Base-by-base conservation (phyloP, 92 coral and sea anemone species). In the Heteractis magnifica region DNA sequence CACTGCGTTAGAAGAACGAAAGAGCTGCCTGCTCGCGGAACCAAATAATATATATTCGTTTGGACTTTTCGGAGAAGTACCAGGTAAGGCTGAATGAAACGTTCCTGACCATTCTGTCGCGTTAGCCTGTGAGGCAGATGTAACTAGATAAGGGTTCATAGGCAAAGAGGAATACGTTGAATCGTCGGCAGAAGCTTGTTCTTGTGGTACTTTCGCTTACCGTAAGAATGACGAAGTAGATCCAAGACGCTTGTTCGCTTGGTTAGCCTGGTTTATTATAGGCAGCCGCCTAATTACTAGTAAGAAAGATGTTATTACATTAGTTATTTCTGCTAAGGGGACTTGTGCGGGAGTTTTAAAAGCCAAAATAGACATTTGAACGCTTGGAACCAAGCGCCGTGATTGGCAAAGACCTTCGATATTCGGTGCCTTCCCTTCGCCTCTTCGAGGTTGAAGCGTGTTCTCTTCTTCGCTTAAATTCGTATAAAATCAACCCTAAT, bases 301-400 rank as follows among this genome's bases (percentile, higher is more conserved):
- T 65, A 23, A 71, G 73, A 52, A 52, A 10, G 2, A 20, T 49
- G 50, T 82, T 48, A 82, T 72, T 72, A 51, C 64, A 75, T 74
- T 75, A 52, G 23, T 75, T 75, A 49, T 75, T 75, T 34, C 50
- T 75, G 13, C 23, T 8, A 56, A 73, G 75, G 44, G 79, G n/a
- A 68, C 74, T 9, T 48, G 73, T 34, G 79, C 86, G 86, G 79
- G 86, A 82, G 86, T 72, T 82, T 82, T 82, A 82, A 82, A 82
- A 51, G 73, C 53, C 80, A 72, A 82, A 75, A 73, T 68, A 82
- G 52, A 16, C 77, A 53, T 8, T 34, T 41, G 73, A 68, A 5
- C 65, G 53, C 77, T 51, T 18, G 23, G 13, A 7, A 71, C 18
- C 68, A 19, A 52, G 77, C 77, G 77, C 16, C 65, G 56, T 15